Percentiles rank a stretch among this genome's conserved stretches.
Evolutionary conservation across 2,113 vertebrate species (phyloP).

Genomic region (Hystrix cristata): DNA sequence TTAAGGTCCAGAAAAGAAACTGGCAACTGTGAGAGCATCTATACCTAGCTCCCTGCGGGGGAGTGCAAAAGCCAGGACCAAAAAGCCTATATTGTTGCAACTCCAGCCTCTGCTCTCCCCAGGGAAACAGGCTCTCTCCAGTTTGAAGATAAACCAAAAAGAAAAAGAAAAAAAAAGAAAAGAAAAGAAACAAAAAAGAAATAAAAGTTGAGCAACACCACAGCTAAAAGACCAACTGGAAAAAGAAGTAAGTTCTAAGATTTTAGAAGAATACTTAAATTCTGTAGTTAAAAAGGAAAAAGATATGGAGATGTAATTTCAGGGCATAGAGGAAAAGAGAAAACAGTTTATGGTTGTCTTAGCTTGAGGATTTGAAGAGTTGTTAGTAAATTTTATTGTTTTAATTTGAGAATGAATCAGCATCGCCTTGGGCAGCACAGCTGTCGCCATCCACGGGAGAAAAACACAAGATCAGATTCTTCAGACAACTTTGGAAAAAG

Average conservation of each 20-base stretch:
- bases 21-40: too few species aligned
- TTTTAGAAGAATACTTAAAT: conserved; percentile 60
- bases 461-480: conserved; percentile 19
- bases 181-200: background rate
- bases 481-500: conserved; percentile 1
- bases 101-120: background rate
- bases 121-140: background rate
- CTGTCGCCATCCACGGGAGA: conserved; percentile 48
- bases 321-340: conserved; percentile 21
- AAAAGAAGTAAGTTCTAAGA: conserved; percentile 47
- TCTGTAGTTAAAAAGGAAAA: conserved; percentile 74
- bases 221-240: conserved; percentile 41
- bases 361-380: conserved; percentile 56
- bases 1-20: too few species aligned
- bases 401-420: conserved; percentile 78
- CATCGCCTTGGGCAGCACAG: conserved; percentile 56
- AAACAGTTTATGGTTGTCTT: conserved; percentile 52
- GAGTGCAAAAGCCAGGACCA: background rate
- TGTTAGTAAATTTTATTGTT: conserved; percentile 75
- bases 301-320: conserved; percentile 55
- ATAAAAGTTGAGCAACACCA: background rate
- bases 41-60: background rate
- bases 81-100: background rate
- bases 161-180: background rate
- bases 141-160: background rate